A percentile compares a stretch with the other conserved stretches of the same genome.
These are phyloP conservation scores for Samia ricini DNA, from an alignment of 1,140 invertebrate genomes.

Conservation along the genomic window DNA sequence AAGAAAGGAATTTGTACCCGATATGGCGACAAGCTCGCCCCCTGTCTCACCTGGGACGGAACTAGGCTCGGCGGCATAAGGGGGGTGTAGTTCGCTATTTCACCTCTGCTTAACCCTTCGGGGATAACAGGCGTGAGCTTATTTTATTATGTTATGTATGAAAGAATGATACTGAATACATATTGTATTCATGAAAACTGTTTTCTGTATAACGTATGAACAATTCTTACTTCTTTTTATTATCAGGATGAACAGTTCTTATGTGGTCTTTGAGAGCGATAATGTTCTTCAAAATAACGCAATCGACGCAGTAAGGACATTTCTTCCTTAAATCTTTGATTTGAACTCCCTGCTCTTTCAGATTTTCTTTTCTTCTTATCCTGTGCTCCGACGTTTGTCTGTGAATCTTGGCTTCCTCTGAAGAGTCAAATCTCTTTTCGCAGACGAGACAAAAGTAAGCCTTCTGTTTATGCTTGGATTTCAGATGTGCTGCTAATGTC, in stretches of 20 bases:
- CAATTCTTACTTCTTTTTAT: constrained; percentile 58
- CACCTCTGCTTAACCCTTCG: too few species aligned
- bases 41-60: too few species aligned
- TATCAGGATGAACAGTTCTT: constrained; percentile 79
- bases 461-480: constrained; percentile 75
- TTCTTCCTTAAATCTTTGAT: constrained; percentile 66
- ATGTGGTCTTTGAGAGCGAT: constrained; percentile 83
- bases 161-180: too few species aligned
- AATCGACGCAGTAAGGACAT: constrained; percentile 80
- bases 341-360: constrained; percentile 55
- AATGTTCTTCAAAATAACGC: constrained; percentile 75
- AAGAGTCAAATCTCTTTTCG: constrained; percentile 79
- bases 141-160: too few species aligned
- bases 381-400: constrained; percentile 81
- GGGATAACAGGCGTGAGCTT: too few species aligned
- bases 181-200: background rate
- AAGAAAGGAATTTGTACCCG: too few species aligned
- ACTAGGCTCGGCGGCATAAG: too few species aligned
- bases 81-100: too few species aligned
- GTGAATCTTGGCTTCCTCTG: constrained; percentile 82
- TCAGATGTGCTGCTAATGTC: constrained; percentile 83
- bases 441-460: constrained; percentile 84
- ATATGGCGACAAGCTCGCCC: too few species aligned
- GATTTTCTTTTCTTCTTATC: constrained; percentile 71
- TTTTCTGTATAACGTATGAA: background rate